phyloP scores from a whole-genome alignment of 2,113 vertebrate species.

The Semnornis frantzii region DNA sequence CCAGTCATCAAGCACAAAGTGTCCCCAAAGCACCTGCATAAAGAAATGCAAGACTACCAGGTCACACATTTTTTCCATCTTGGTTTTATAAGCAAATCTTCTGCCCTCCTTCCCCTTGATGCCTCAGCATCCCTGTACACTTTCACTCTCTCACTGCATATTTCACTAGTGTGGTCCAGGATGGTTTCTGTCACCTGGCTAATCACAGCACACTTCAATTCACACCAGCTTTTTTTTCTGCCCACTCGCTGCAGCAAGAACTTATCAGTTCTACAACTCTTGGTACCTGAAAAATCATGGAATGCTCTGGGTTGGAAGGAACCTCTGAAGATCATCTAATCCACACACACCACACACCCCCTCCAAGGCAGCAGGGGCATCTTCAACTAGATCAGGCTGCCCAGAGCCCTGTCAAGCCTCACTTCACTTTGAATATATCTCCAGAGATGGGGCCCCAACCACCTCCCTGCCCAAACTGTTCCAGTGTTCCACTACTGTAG shows the following conservation, averaged over 20 bases:
- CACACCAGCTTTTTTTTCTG: background rate
- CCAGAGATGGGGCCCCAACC: no score
- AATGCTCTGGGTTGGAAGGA: no score
- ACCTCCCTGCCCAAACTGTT: no score
- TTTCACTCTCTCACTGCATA: background rate
- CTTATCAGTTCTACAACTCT: background rate
- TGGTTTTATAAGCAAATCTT: background rate
- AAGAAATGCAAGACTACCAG: background rate
- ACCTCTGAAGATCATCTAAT: no score
- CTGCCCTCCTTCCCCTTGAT: background rate
- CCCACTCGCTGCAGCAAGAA: background rate
- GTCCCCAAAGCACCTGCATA: background rate
- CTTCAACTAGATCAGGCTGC: no score
- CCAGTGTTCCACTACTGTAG: no score
- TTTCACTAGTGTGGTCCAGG: background rate
- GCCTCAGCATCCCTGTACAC: background rate
- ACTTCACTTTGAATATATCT: no score
- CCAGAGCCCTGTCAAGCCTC: no score
- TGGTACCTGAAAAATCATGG: background rate
- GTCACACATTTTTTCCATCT: background rate
- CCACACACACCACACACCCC: no score
- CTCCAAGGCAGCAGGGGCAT: no score
- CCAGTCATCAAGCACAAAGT: background rate
- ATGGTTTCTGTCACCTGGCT: background rate
- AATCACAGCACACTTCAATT: background rate